These are phyloP conservation scores for Cladorhizidae sp. DNA, from an alignment of 37 sponge, comb jelly and placozoan species.

Conservation along the genomic window DNA sequence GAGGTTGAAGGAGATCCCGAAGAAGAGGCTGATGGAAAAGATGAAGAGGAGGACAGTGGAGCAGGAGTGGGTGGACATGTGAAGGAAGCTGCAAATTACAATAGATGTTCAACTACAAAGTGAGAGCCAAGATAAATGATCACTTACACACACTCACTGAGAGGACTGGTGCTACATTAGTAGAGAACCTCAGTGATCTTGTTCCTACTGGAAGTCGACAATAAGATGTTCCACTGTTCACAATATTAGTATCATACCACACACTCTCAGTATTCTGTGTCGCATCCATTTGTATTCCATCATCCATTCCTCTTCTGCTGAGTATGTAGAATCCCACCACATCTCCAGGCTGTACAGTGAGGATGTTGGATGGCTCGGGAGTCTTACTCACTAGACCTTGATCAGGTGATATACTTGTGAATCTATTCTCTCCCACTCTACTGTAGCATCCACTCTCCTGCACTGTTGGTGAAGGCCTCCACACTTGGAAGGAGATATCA, in stretches of 20 bases:
- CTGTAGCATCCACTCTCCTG: constrained; percentile 13
- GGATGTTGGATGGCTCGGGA: constrained; percentile 5
- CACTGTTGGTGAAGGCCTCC: constrained; percentile 41
- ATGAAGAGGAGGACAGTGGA: no score
- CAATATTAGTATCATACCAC: background rate
- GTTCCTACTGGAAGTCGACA: constrained; percentile 21
- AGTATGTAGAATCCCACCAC: constrained; percentile 33
- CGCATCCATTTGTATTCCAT: background rate
- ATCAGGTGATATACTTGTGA: constrained; percentile 6
- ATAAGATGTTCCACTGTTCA: background rate
- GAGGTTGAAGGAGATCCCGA: no score
- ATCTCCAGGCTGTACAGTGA: constrained; percentile 49
- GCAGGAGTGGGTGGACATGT: no score
- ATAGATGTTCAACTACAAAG: no score
- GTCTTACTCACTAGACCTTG: background rate
- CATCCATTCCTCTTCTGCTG: background rate
- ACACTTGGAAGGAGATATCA: constrained; percentile 44
- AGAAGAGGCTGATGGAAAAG: no score
- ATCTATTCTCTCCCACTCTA: constrained; percentile 31
- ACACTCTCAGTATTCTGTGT: background rate
- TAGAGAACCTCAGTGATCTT: no score
- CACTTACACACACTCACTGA: no score
- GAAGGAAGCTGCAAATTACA: no score
- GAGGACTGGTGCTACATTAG: no score
- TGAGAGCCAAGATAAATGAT: no score